Percentiles rank a stretch among this genome's conserved stretches.
phyloP scores from a whole-genome alignment of 2,888 invertebrate species.

The Pachycephus smyrnensis region DNA sequence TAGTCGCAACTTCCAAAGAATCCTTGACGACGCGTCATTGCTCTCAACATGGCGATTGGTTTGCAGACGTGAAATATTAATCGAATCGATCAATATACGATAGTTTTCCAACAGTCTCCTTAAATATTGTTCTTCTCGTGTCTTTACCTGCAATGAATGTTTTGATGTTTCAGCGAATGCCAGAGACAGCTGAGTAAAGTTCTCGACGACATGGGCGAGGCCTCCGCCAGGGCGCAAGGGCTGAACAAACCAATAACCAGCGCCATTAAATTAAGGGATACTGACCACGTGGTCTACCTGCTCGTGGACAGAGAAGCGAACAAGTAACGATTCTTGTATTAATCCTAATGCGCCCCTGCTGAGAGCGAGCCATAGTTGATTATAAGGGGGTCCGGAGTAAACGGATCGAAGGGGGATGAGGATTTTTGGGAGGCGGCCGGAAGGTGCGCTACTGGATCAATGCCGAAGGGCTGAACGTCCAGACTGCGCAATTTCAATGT shows the following conservation, averaged over 20 bases:
- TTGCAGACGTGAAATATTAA: background rate
- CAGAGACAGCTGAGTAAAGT: constrained; percentile 73
- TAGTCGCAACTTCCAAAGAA: background rate
- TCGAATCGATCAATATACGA: background rate
- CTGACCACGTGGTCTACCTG: constrained; percentile 71
- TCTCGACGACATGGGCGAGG: constrained; percentile 78
- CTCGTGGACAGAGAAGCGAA: constrained; percentile 70
- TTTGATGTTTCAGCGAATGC: constrained; percentile 69
- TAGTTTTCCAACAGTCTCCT: background rate
- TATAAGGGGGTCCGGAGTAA: background rate
- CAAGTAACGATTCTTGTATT: constrained; percentile 68
- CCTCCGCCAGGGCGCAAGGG: constrained; percentile 81
- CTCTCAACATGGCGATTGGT: too few relatives aligned
- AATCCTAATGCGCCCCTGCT: background rate
- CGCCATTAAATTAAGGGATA: constrained; percentile 74
- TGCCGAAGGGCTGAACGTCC: background rate
- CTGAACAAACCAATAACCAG: constrained; percentile 80
- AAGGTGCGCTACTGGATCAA: background rate
- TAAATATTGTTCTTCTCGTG: background rate
- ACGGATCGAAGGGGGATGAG: background rate
- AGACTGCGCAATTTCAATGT: background rate
- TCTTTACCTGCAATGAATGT: background rate
- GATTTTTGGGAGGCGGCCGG: background rate
- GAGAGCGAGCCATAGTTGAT: background rate
- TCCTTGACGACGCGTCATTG: background rate